A percentile compares a stretch with the other conserved stretches of the same genome.
Evolutionary conservation across 2,797 vertebrate species (phyloP).

Genomic region (Girardinus metallicus): DNA sequence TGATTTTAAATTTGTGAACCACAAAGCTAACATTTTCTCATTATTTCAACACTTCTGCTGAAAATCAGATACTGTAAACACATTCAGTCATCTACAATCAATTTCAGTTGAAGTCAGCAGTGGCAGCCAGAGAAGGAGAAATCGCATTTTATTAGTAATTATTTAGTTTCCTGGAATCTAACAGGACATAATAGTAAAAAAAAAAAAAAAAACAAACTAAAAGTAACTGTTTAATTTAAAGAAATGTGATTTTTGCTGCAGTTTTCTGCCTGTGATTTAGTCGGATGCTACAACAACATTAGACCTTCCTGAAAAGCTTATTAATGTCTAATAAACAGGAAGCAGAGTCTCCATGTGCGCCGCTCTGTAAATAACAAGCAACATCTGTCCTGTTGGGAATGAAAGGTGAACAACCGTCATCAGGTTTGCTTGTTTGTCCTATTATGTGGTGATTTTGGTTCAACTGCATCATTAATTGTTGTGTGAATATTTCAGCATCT

Average conservation of each 20-base stretch:
- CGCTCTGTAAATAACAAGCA: background rate
- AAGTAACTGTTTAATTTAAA: too few relatives aligned
- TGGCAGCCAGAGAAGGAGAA: background rate
- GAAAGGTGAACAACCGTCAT: background rate
- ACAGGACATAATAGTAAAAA: background rate
- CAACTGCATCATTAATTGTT: slow-evolving; percentile 3
- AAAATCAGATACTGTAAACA: slow-evolving; percentile 44
- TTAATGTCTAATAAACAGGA: background rate
- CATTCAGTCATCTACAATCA: slow-evolving; percentile 6
- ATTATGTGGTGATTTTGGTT: slow-evolving; percentile 3
- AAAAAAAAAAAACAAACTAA: too few relatives aligned
- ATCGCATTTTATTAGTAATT: background rate
- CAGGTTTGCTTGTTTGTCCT: slow-evolving; percentile 2
- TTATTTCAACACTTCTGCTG: slow-evolving; percentile 24
- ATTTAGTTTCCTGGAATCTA: background rate
- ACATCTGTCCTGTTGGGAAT: background rate
- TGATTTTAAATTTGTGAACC: slow-evolving; percentile 54
- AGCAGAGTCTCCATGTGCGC: background rate
- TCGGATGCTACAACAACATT: background rate
- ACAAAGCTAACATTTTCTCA: slow-evolving; percentile 43
- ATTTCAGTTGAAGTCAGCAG: slow-evolving; percentile 1
- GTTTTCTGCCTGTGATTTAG: background rate
- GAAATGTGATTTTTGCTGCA: too few relatives aligned
- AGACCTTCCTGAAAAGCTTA: background rate
- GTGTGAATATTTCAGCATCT: slow-evolving; percentile 5